Base-by-base conservation (phyloP, 2,113 vertebrate species). In the Zosterops pallidus region DNA sequence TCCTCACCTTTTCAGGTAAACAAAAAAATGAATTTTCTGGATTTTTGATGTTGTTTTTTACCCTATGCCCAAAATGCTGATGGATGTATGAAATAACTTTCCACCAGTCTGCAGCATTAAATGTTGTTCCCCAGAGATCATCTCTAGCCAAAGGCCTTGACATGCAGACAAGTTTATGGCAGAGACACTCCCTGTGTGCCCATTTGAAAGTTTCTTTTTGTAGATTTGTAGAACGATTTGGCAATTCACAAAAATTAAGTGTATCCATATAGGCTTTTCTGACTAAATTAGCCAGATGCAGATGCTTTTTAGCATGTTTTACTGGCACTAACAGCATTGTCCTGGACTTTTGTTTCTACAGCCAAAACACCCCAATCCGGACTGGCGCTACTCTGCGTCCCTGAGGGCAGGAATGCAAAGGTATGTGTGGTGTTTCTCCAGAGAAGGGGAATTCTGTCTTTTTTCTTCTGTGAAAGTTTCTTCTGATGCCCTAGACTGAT, bases 301-400 rank as follows among this genome's bases (percentile, higher is more conserved):
- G 11, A 6, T 41, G 29, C 11, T 86, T 81, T 86, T 55, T 46
- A 53, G 25, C 8, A 4, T 0, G 0, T 80, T 81, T n/a, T 42
- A 31, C 42, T 31, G 52, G 9, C 72, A 59, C 82, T 98, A 97
- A 98, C 70, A 68, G 53, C 15, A 2, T 93, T 93, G 44, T 95
- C 88, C 57, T 96, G 97, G 96, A 91, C 81, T 96, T 96, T 97
- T 97, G 95, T 97, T 98, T 97, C 98, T 98, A 57, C 98, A 99
- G 99, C 99, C 99, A 53, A 99, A 99, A 96, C 98, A 95, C 52
- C 99, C 99, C 76, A 98, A 98, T 95, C 96, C 98, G 94, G 99
- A 99, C 96, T 99, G 99, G 99, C 98, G 99, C 97, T 99, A 99
- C 95, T 99, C 99, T 76, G 99, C 99, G 44, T 99, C 99, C 88